A percentile compares a stretch with the other conserved stretches of the same genome.
Evolutionary conservation across 2,797 vertebrate species (phyloP).

Genomic region (Avahi laniger): DNA sequence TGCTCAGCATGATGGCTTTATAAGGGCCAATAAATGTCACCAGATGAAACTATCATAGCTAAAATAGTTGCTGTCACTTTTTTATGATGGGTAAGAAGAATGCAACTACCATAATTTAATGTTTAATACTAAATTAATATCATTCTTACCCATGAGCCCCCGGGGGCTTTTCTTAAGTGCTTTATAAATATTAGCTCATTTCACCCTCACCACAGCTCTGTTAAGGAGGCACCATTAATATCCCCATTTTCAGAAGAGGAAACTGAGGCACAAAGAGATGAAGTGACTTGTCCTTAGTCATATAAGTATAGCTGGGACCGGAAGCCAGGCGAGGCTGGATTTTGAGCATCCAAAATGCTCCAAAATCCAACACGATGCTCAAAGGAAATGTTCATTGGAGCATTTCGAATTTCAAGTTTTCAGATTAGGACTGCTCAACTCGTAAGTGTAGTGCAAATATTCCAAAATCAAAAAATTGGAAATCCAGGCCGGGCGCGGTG

Average conservation of each 20-base stretch:
- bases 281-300: not conserved
- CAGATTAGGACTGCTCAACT: too few relatives aligned
- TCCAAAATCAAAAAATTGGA: too few relatives aligned
- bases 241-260: not conserved
- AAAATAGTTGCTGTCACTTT: not conserved
- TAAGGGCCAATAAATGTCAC: slow-evolving; percentile 28
- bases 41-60: not conserved
- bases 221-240: not conserved
- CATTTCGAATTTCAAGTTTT: not conserved
- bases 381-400: not conserved
- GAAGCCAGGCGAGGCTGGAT: not conserved
- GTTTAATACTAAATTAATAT: slow-evolving; percentile 16
- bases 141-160: not conserved
- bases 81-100: not conserved
- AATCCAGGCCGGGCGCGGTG: too few relatives aligned
- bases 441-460: too few relatives aligned
- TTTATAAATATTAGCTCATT: not conserved
- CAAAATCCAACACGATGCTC: not conserved
- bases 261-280: not conserved
- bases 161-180: not conserved
- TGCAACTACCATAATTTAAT: slow-evolving; percentile 9
- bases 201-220: not conserved
- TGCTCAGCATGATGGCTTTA: not conserved
- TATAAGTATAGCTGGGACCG: not conserved
- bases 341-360: not conserved